These are phyloP conservation scores for Meiosimyza platycephala DNA, from an alignment of 2,888 invertebrate genomes.

Conservation along the genomic window DNA sequence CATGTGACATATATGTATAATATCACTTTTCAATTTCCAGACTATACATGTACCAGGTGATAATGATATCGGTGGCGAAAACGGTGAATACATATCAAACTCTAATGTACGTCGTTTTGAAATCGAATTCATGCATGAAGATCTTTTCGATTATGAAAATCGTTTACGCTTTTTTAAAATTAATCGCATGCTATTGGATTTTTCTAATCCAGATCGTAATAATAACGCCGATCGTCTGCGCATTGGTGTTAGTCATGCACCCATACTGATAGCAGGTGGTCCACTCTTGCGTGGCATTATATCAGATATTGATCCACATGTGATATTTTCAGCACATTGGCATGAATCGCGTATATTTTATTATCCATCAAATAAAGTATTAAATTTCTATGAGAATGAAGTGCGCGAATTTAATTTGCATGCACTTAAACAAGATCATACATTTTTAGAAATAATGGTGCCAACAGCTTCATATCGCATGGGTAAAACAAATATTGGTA, in stretches of 20 bases:
- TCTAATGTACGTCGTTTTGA: constrained; percentile 81
- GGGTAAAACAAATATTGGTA: constrained; percentile 89
- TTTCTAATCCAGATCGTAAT: constrained; percentile 70
- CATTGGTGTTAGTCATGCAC: constrained; percentile 81
- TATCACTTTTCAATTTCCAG: constrained; percentile 66
- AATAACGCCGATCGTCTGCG: constrained; percentile 59
- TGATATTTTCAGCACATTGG: constrained; percentile 78
- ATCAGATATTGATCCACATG: constrained; percentile 74
- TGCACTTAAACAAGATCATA: constrained; percentile 60
- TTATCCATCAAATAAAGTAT: constrained; percentile 62
- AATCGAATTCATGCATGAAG: constrained; percentile 78
- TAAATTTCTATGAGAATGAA: constrained; percentile 61
- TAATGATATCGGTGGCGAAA: constrained; percentile 97
- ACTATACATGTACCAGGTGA: constrained; percentile 93
- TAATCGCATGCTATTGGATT: constrained; percentile 75
- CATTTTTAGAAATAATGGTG: constrained; percentile 82
- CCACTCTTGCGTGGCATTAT: constrained; percentile 70
- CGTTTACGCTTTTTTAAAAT: constrained; percentile 78
- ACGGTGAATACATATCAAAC: constrained; percentile 74
- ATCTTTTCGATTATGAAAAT: constrained; percentile 72
- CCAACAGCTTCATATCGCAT: constrained; percentile 97
- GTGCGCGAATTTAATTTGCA: constrained; percentile 60
- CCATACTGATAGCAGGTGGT: constrained; percentile 67
- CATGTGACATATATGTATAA: constrained; percentile 13
- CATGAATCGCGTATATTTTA: constrained; percentile 68